phyloP scores from a whole-genome alignment of 2,797 vertebrate species.

The Gallinago nigripennis region DNA sequence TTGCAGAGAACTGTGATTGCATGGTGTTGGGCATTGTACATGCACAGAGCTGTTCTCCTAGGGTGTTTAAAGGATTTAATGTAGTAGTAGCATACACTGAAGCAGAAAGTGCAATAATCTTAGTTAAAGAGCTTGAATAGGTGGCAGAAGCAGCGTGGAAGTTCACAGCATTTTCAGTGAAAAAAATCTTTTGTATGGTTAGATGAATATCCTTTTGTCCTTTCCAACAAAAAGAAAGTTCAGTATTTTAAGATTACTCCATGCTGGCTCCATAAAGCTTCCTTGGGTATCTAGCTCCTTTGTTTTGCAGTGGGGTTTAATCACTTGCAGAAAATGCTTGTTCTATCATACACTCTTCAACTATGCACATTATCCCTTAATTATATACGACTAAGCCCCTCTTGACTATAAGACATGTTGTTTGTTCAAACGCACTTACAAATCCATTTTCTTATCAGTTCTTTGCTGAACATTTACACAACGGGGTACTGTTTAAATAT shows the following conservation, averaged over 20 bases:
- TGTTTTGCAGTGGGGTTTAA: constrained; percentile 24
- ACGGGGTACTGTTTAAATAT: constrained; percentile 72
- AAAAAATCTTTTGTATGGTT: background rate
- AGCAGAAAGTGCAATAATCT: constrained; percentile 12
- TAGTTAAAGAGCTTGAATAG: background rate
- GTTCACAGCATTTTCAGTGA: background rate
- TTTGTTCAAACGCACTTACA: constrained; percentile 71
- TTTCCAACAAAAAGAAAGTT: background rate
- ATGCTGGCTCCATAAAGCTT: background rate
- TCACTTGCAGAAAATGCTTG: background rate
- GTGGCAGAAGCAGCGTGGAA: background rate
- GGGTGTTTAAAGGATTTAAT: constrained; percentile 17
- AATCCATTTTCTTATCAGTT: constrained; percentile 67
- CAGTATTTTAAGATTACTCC: background rate
- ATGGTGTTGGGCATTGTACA: background rate
- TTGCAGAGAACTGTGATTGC: background rate
- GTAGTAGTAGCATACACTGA: background rate
- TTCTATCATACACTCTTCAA: constrained; percentile 24
- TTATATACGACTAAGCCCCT: constrained; percentile 31
- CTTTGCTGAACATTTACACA: constrained; percentile 68
- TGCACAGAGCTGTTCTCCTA: background rate
- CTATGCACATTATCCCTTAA: constrained; percentile 43
- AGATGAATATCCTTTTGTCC: background rate
- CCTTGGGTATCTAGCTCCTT: background rate
- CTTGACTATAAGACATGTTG: constrained; percentile 46